These are phyloP conservation scores for Mimumesa dahlbomi DNA, from an alignment of 2,888 invertebrate species.

Conservation along the genomic window DNA sequence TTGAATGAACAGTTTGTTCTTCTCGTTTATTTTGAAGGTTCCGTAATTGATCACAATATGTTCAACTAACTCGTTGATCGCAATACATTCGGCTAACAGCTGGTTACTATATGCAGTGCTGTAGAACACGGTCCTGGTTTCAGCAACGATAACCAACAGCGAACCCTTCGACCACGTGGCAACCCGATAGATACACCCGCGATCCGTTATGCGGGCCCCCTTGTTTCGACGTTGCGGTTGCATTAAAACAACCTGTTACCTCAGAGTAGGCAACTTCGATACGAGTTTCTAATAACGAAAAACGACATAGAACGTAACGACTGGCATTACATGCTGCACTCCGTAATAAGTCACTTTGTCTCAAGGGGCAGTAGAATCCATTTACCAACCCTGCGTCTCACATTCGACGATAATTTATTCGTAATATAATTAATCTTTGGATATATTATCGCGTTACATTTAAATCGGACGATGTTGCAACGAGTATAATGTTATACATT, in stretches of 20 bases:
- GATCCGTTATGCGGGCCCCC: slow-evolving; percentile 57
- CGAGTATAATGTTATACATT: too few relatives aligned
- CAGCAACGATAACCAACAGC: slow-evolving; percentile 54
- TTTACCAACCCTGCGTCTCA: too few relatives aligned
- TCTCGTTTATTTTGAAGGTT: slow-evolving; percentile 41
- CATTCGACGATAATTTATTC: too few relatives aligned
- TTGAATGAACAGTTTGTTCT: slow-evolving; percentile 28
- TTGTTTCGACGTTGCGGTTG: slow-evolving; percentile 65
- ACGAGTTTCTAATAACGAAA: slow-evolving; percentile 49
- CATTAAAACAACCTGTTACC: slow-evolving; percentile 72
- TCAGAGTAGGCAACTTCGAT: slow-evolving; percentile 42
- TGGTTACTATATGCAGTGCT: slow-evolving; percentile 36
- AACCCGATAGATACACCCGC: slow-evolving; percentile 54
- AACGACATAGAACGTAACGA: slow-evolving; percentile 43
- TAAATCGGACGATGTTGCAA: too few relatives aligned
- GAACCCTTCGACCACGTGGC: slow-evolving; percentile 47
- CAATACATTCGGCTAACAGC: slow-evolving; percentile 54
- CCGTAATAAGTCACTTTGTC: background rate
- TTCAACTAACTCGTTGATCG: slow-evolving; percentile 57
- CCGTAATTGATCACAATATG: slow-evolving; percentile 52
- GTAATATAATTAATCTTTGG: too few relatives aligned
- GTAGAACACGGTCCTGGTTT: slow-evolving; percentile 54
- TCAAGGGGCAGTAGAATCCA: too few relatives aligned
- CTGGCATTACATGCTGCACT: slow-evolving; percentile 33
- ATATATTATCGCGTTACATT: too few relatives aligned